These are phyloP conservation scores for Drosophila dunni DNA, from an alignment of 1,140 invertebrate genomes.

Conservation along the genomic window DNA sequence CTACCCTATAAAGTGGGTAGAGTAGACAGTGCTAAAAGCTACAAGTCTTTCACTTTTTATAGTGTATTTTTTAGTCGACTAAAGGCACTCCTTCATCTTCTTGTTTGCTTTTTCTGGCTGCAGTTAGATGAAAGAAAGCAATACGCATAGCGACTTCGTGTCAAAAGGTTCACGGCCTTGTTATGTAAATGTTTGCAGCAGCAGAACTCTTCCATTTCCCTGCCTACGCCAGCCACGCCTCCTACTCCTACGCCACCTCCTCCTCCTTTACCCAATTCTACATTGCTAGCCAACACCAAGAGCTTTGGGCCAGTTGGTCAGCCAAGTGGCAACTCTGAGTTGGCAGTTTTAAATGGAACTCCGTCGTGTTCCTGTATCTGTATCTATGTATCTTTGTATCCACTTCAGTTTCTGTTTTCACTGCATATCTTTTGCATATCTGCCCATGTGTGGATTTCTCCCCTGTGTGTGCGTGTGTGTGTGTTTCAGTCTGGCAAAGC, in stretches of 20 bases:
- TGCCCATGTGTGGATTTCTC: slow-evolving; percentile 28
- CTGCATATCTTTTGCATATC: slow-evolving; percentile 19
- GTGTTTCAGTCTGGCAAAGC: slow-evolving; percentile 59
- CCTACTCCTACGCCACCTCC: neutral
- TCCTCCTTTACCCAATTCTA: neutral
- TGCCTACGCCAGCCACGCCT: neutral
- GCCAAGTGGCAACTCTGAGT: slow-evolving; percentile 55
- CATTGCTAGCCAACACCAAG: neutral
- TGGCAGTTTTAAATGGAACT: slow-evolving; percentile 71
- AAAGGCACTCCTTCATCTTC: neutral
- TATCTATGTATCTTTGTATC: slow-evolving; percentile 19
- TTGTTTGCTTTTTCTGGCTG: slow-evolving; percentile 21
- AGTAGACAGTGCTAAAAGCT: no score
- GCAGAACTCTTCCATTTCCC: neutral
- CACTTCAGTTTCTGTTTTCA: slow-evolving; percentile 52
- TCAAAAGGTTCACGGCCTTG: slow-evolving; percentile 67
- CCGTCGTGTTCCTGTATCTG: neutral
- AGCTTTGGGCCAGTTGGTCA: slow-evolving; percentile 27
- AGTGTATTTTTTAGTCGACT: neutral
- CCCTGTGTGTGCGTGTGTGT: slow-evolving; percentile 26
- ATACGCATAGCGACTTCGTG: slow-evolving; percentile 15
- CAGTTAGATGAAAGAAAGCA: slow-evolving; percentile 10
- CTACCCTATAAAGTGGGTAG: neutral
- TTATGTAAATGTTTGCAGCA: slow-evolving; percentile 73
- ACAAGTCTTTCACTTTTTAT: neutral